phyloP scores from a whole-genome alignment of 2,113 vertebrate species.

The Mobula birostris region DNA sequence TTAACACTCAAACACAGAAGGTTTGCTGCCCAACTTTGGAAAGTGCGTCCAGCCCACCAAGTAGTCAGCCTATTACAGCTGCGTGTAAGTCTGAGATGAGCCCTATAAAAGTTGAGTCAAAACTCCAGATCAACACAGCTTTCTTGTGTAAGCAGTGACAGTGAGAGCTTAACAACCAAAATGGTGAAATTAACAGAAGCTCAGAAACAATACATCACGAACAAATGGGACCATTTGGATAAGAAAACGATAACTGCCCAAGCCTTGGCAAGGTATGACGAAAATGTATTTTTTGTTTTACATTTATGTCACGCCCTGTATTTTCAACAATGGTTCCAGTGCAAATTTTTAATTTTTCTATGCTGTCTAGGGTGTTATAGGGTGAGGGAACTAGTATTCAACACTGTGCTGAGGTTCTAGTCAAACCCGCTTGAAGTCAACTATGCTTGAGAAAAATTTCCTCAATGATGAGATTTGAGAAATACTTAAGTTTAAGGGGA shows the following conservation, averaged over 20 bases:
- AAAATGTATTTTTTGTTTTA: not conserved
- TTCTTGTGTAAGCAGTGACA: not conserved
- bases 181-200: not conserved
- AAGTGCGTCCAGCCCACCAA: not conserved
- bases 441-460: not conserved
- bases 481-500: not conserved
- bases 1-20: not conserved
- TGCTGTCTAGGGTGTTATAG: not conserved
- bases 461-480: not conserved
- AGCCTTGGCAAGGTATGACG: not conserved
- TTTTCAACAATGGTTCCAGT: not conserved
- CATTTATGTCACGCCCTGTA: not conserved
- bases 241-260: rapidly evolving
- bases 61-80: not conserved
- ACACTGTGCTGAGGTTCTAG: not conserved
- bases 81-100: not conserved
- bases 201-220: rapidly evolving
- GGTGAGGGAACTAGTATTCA: not conserved
- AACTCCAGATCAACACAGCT: not conserved
- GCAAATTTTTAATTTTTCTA: not conserved
- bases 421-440: not conserved
- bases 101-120: not conserved
- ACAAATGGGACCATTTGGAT: rapidly evolving
- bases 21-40: not conserved
- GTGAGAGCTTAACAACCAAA: not conserved